Evolutionary conservation across 2,113 vertebrate genomes (phyloP).

Genomic region (Oenanthe melanoleuca): DNA sequence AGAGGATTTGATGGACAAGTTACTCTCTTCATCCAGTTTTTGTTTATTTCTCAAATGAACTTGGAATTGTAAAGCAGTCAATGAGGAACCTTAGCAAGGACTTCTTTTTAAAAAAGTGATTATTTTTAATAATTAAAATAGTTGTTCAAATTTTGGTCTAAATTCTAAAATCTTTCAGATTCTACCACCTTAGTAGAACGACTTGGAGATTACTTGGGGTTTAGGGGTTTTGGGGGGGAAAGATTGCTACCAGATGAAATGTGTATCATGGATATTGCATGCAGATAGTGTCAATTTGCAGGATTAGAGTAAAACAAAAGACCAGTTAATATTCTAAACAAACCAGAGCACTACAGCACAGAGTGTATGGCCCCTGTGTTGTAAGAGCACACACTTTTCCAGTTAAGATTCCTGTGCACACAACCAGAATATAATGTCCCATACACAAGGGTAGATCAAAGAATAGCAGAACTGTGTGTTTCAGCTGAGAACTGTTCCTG

Average conservation of each 20-base stretch:
- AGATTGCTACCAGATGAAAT: neutral
- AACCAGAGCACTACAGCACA: neutral
- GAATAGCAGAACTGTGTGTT: conserved; percentile 23
- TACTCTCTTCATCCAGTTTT: neutral
- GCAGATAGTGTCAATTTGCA: neutral
- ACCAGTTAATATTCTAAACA: neutral
- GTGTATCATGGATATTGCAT: neutral
- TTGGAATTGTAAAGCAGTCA: neutral
- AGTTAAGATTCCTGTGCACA: neutral
- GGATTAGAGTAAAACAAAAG: conserved; percentile 8
- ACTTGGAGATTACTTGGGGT: neutral
- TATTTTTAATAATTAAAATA: neutral
- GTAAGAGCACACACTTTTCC: neutral
- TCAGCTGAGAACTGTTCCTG: conserved; percentile 59
- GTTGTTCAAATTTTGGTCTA: neutral
- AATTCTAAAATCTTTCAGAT: neutral
- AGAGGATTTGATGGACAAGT: neutral
- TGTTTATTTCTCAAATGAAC: neutral
- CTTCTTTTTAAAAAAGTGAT: accelerated
- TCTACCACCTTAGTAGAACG: neutral
- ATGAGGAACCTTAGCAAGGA: neutral
- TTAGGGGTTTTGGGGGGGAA: accelerated
- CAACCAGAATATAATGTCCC: neutral
- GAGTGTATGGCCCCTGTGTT: neutral
- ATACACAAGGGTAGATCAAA: conserved; percentile 42